These are phyloP conservation scores for Stichodactyla helianthus DNA, from an alignment of 64 coral and sea anemone species.

Conservation along the genomic window DNA sequence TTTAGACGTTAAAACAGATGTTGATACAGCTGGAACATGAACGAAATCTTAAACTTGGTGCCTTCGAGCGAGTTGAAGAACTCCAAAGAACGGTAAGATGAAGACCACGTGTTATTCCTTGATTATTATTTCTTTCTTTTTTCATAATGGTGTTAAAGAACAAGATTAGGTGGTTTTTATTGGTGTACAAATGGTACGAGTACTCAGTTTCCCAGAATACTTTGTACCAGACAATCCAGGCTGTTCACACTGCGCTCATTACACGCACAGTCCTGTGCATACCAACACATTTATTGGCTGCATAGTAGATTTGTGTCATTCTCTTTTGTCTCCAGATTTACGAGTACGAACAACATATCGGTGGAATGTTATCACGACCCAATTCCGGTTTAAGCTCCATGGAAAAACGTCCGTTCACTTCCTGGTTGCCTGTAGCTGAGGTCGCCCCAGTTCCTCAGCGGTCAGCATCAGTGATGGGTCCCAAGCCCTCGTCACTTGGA, in stretches of 20 bases:
- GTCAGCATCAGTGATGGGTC: slow-evolving; percentile 28
- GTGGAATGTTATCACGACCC: slow-evolving; percentile 33
- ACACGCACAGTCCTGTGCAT: too few relatives aligned
- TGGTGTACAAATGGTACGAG: too few relatives aligned
- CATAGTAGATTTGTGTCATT: background rate
- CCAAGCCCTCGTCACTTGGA: slow-evolving; percentile 10
- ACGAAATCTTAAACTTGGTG: slow-evolving; percentile 78
- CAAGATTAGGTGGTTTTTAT: too few relatives aligned
- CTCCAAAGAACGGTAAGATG: slow-evolving; percentile 72
- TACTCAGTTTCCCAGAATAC: too few relatives aligned
- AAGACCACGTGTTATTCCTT: background rate
- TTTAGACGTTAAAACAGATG: slow-evolving; percentile 83
- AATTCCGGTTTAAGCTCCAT: slow-evolving; percentile 22
- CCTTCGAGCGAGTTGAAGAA: slow-evolving; percentile 96
- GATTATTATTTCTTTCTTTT: too few relatives aligned
- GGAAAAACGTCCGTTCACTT: slow-evolving; percentile 51
- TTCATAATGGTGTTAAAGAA: too few relatives aligned
- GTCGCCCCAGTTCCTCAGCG: slow-evolving; percentile 15
- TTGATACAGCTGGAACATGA: slow-evolving; percentile 88
- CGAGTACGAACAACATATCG: slow-evolving; percentile 56
- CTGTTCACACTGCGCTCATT: too few relatives aligned
- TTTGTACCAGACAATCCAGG: too few relatives aligned
- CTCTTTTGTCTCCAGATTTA: slow-evolving; percentile 37
- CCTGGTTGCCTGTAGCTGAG: slow-evolving; percentile 39
- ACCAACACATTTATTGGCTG: background rate